Base-by-base conservation (phyloP, 1,140 invertebrate genomes). In the Drosophila cardini region DNA sequence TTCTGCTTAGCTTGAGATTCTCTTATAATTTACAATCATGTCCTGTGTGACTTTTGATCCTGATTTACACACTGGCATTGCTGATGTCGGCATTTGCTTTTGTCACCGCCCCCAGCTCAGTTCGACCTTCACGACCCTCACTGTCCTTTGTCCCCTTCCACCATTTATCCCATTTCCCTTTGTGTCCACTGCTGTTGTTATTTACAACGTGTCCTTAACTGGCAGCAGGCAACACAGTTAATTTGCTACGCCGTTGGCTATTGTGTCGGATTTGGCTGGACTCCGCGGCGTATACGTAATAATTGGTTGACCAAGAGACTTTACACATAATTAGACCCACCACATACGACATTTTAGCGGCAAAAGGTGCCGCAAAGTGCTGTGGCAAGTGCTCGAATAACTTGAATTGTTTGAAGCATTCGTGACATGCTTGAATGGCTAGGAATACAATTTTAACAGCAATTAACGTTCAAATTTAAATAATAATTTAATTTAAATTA, bases 21-120 rank as follows among this genome's bases (percentile, higher is more conserved):
- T 76, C 65, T 62, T 75, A 87, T 85, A 85, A 85, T 85, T 86
- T 85, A 85, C 82, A 86, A 68, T 85, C 75, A 80, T 86, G 82
- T 86, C 74, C 63, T 53, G 58, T 53, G 58, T 67, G 75, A 85
- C 81, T 74, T 86, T 82, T 82, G 79, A 65, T 74, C 83, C 80
- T 87, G 83, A 86, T 87, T 87, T 83, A 86, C 83, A 76, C 83
- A 55, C 71, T 73, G 10, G 32, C 46, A 21, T 34, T 80, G 83
- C 83, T 87, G 82, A 82, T 73, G 84, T 79, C 83, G 56, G 76
- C 82, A 75, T 79, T 79, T 72, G 71, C 68, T 82, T 85, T 85
- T 52, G 18, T n/a, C 63, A 46, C 9, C 16, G 8, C 40, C 26
- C 3, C 8, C 43, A 26, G 38, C 13, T 46, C 53, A n/a, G 4